Evolutionary conservation across 2,113 vertebrate species (phyloP).

Genomic region (Zosterops pallidus): DNA sequence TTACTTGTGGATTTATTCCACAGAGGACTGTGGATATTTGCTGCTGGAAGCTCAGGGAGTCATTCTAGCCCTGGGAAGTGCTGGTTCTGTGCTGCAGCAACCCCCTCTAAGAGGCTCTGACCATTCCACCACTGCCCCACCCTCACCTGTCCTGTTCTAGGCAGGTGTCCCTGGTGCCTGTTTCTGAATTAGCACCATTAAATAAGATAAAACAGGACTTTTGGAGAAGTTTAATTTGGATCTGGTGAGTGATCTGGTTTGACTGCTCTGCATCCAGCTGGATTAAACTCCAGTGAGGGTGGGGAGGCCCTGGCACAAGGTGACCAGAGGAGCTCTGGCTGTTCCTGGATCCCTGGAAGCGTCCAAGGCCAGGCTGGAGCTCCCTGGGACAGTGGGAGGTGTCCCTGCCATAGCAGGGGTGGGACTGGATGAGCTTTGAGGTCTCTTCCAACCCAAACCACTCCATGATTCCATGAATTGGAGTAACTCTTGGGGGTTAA

Average conservation of each 20-base stretch:
- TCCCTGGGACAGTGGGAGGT: rapidly evolving
- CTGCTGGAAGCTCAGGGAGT: not conserved
- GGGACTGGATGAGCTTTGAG: not conserved
- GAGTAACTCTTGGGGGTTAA: not conserved
- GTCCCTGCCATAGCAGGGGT: not conserved
- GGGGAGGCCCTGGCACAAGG: rapidly evolving
- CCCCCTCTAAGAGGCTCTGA: not conserved
- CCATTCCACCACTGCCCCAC: not conserved
- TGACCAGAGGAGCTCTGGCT: not conserved
- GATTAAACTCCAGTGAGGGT: not conserved
- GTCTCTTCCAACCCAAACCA: not conserved
- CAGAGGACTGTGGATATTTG: rapidly evolving
- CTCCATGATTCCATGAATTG: not conserved
- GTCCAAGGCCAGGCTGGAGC: not conserved
- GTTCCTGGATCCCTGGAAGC: not conserved
- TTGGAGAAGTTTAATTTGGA: not conserved
- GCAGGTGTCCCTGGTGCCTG: not conserved
- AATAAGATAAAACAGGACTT: not conserved
- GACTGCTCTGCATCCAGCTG: not conserved
- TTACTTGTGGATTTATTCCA: too few relatives aligned
- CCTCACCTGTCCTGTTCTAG: not conserved
- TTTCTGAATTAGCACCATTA: not conserved
- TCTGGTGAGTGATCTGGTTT: not conserved
- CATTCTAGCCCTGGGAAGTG: not conserved
- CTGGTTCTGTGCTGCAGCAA: too few relatives aligned